A percentile compares a stretch with the other conserved stretches of the same genome.
Evolutionary conservation across 2,113 vertebrate genomes (phyloP).

Genomic region (human): DNA sequence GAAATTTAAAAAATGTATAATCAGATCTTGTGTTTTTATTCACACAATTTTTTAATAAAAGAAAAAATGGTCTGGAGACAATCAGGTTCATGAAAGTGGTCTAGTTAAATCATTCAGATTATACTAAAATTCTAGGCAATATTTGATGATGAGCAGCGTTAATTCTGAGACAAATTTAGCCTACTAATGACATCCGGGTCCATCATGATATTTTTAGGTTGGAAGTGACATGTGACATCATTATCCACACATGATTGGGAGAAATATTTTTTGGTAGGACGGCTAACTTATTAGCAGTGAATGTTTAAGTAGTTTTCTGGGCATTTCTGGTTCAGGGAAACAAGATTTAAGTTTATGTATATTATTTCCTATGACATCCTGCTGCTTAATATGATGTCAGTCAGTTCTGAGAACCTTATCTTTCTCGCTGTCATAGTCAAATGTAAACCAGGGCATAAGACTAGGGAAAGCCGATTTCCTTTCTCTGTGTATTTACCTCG

Average conservation of each 20-base stretch:
- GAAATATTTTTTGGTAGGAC: conserved; percentile 46
- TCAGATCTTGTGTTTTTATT: conserved; percentile 39
- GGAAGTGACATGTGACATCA: conserved; percentile 41
- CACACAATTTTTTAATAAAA: conserved; percentile 51
- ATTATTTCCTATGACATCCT: neutral
- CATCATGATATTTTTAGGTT: conserved; percentile 52
- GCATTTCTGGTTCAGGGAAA: conserved; percentile 13
- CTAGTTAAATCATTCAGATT: conserved; percentile 56
- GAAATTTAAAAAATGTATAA: conserved; percentile 22
- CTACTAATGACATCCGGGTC: neutral
- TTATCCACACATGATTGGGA: conserved; percentile 11
- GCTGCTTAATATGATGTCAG: neutral
- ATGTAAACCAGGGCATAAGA: neutral
- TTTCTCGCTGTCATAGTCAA: conserved; percentile 18
- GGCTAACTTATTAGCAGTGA: conserved; percentile 58
- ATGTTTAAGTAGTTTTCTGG: conserved; percentile 32
- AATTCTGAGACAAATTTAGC: conserved; percentile 26
- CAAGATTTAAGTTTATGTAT: neutral
- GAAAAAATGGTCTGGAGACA: conserved; percentile 7
- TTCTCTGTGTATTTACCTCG: neutral
- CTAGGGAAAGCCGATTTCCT: neutral
- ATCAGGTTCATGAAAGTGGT: conserved; percentile 14
- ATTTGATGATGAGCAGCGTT: conserved; percentile 5
- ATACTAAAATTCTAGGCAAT: conserved; percentile 43
- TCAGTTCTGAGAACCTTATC: neutral